phyloP scores from a whole-genome alignment of 2,113 vertebrate genomes.

The Columbina picui region DNA sequence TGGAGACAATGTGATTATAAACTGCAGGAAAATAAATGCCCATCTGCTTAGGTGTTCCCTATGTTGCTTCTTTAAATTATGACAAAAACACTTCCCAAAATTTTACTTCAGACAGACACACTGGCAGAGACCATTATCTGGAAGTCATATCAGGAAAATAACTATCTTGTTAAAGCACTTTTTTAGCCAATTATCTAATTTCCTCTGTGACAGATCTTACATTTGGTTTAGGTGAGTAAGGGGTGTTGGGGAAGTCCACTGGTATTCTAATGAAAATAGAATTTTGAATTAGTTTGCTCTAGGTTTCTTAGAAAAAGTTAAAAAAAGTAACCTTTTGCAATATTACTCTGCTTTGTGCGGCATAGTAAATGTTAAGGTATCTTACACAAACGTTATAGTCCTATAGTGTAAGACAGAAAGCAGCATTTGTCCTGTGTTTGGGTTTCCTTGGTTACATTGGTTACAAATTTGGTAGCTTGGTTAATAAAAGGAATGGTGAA shows the following conservation, averaged over 20 bases:
- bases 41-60: neutral
- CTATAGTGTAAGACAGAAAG: neutral
- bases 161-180: neutral
- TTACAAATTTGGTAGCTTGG: conserved; percentile 44
- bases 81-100: neutral
- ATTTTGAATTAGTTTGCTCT: neutral
- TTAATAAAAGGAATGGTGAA: conserved; percentile 7
- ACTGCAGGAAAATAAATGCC: neutral
- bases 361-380: neutral
- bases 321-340: neutral
- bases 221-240: neutral
- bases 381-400: neutral
- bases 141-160: neutral
- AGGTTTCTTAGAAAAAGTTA: neutral
- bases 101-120: neutral
- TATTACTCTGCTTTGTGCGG: neutral
- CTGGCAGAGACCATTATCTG: neutral
- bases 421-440: neutral
- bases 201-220: neutral
- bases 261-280: neutral
- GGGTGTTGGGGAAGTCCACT: neutral
- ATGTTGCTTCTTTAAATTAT: neutral
- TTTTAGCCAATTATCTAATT: neutral
- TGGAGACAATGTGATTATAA: neutral
- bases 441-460: conserved; percentile 59